Evolutionary conservation across 2,113 vertebrate species (phyloP).

Genomic region (Aspiorhynchus laticeps): DNA sequence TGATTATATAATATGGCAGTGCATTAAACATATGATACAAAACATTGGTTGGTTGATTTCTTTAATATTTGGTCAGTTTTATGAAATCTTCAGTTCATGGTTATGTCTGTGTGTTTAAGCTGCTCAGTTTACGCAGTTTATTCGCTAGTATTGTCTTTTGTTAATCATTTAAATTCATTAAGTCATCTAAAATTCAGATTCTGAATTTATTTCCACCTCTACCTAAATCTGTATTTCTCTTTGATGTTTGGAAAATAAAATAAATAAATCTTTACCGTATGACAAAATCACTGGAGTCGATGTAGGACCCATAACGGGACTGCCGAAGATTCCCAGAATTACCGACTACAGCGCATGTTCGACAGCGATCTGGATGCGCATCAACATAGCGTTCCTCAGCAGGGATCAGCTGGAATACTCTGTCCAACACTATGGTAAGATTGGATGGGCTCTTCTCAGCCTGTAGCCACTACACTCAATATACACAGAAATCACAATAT

Average conservation of each 20-base stretch:
- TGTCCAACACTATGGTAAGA: background rate
- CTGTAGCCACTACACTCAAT: background rate
- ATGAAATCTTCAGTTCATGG: too few relatives aligned
- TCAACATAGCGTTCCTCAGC: background rate
- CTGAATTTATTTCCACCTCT: background rate
- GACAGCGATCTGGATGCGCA: background rate
- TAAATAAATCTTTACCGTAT: conserved; percentile 77
- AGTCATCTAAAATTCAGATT: background rate
- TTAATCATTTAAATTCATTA: background rate
- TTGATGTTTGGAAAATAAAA: background rate
- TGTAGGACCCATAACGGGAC: conserved; percentile 82
- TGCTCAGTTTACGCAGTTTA: too few relatives aligned
- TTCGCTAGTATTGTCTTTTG: background rate
- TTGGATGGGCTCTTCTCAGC: background rate
- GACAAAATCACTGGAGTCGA: conserved; percentile 85
- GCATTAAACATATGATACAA: too few relatives aligned
- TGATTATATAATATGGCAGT: too few relatives aligned
- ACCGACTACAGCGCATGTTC: background rate
- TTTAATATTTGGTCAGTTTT: too few relatives aligned
- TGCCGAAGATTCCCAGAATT: conserved; percentile 85
- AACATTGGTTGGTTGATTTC: too few relatives aligned
- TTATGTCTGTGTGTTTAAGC: too few relatives aligned
- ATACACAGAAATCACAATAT: background rate
- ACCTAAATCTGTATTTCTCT: background rate
- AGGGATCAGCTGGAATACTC: background rate